These are phyloP conservation scores for Embidobia sp. DNA, from an alignment of 2,888 invertebrate genomes.

Conservation along the genomic window DNA sequence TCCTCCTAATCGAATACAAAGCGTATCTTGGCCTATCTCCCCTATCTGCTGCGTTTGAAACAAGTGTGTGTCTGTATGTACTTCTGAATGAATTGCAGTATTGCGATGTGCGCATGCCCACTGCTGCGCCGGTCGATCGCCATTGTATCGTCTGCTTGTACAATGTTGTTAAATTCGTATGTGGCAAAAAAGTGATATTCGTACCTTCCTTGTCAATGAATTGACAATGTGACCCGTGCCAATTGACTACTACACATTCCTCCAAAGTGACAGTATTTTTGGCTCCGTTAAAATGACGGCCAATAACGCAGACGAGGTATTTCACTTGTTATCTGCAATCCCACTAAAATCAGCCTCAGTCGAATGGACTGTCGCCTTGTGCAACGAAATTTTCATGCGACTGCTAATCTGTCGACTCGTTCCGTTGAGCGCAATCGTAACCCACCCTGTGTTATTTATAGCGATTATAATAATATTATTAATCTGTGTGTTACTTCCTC, in stretches of 20 bases:
- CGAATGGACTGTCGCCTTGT: neutral
- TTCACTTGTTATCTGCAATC: conserved; percentile 11
- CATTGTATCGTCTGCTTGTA: conserved; percentile 70
- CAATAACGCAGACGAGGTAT: conserved; percentile 43
- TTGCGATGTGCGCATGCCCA: conserved; percentile 54
- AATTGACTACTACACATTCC: conserved; percentile 17
- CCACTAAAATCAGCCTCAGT: conserved; percentile 35
- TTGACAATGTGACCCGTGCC: conserved; percentile 11
- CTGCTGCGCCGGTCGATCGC: conserved; percentile 67
- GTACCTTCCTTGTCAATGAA: neutral
- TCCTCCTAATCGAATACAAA: too few species aligned
- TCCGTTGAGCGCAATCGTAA: neutral
- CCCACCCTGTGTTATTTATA: neutral
- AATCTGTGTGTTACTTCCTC: conserved; percentile 31
- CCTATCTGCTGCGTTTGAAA: conserved; percentile 38
- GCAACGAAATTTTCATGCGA: conserved; percentile 4
- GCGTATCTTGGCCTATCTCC: too few species aligned
- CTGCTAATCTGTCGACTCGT: neutral
- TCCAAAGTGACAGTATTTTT: conserved; percentile 29
- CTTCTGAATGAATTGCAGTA: conserved; percentile 51
- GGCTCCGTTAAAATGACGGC: conserved; percentile 41
- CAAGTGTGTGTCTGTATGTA: conserved; percentile 3
- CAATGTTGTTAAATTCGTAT: conserved; percentile 57
- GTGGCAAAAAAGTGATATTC: conserved; percentile 18
- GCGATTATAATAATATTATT: conserved; percentile 3